Conservation (phyloP, 2,797 vertebrate species). For the Liasis olivaceus region DNA sequence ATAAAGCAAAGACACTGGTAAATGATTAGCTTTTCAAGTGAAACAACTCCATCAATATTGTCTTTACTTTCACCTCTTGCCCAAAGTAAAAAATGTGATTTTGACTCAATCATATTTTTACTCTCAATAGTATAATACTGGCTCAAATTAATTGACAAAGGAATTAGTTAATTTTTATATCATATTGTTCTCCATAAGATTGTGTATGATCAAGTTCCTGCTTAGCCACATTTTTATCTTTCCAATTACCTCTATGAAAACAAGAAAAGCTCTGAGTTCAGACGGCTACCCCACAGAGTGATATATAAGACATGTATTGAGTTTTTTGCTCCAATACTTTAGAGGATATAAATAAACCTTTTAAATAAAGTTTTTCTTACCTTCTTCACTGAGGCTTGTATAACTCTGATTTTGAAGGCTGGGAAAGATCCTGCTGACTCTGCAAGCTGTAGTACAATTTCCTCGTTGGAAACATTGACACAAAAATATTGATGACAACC, state of each 20-base stretch:
- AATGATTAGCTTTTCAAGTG: background rate
- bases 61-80: background rate
- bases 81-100: background rate
- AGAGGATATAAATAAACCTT: background rate
- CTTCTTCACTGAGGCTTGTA: background rate
- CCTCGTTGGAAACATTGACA: background rate
- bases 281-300: background rate
- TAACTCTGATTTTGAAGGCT: background rate
- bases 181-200: background rate
- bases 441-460: background rate
- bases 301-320: background rate
- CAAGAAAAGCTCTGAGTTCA: background rate
- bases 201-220: background rate
- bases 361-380: background rate
- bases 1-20: background rate
- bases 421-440: background rate
- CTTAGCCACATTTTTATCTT: background rate
- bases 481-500: background rate
- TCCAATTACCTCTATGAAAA: background rate
- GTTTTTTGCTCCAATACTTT: background rate
- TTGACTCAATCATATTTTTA: background rate
- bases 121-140: background rate
- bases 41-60: background rate
- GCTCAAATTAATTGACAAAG: background rate
- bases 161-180: background rate